Conservation (phyloP, 2,888 invertebrate genomes). For the Pteria penguin region DNA sequence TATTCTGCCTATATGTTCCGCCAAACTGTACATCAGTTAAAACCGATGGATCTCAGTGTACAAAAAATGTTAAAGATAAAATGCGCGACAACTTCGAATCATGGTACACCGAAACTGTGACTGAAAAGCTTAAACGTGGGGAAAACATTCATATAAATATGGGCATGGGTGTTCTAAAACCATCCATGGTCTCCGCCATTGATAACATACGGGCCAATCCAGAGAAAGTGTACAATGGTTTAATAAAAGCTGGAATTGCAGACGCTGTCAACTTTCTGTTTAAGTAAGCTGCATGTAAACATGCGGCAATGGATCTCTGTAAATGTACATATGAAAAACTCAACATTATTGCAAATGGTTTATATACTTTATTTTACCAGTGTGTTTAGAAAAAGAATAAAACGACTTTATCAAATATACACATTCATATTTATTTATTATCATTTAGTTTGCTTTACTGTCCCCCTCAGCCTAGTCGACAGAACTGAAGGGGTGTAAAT, state of each 20-base stretch:
- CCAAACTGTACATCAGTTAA: conserved; percentile 18
- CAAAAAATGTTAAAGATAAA: conserved; percentile 18
- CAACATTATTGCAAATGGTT: neutral
- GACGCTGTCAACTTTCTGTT: neutral
- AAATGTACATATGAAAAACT: neutral
- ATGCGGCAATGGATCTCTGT: too few relatives aligned
- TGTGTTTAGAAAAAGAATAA: too few relatives aligned
- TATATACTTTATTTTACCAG: too few relatives aligned
- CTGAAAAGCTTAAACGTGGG: neutral
- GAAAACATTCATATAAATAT: neutral
- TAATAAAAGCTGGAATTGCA: neutral
- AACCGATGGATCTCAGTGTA: conserved; percentile 30
- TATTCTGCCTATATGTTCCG: conserved; percentile 11
- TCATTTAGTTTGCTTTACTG: too few relatives aligned
- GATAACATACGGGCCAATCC: neutral
- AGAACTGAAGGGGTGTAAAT: neutral
- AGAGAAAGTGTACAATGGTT: neutral
- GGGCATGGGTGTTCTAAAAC: conserved; percentile 7
- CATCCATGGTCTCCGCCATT: conserved; percentile 2
- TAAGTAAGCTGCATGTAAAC: neutral
- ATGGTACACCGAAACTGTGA: conserved; percentile 10
- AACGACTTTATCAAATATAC: too few relatives aligned
- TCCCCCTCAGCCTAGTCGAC: too few relatives aligned
- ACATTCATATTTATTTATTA: too few relatives aligned
- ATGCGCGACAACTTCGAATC: conserved; percentile 15